Evolutionary conservation across 2,888 invertebrate genomes (phyloP), one percentile per base, ranked within the genome.

Genomic region (Petrophora chlorosata): DNA sequence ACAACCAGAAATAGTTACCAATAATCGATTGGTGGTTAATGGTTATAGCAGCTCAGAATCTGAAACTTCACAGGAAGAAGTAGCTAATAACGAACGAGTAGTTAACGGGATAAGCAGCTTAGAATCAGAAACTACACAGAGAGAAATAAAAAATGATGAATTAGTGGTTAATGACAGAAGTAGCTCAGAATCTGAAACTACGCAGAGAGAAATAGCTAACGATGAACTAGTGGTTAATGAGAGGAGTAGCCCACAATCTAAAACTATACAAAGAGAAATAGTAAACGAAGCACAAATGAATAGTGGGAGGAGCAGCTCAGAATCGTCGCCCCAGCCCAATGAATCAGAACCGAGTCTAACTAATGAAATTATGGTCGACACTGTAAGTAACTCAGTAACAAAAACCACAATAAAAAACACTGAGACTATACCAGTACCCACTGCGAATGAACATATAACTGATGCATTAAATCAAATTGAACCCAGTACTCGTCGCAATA

Each of bases 401-500:
- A 30, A 32, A 10, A 29, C 23, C 17, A 14, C 5, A 10, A 16
- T 25, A n/a, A 46, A 52, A 29, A 28, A 15, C 3, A 14, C 19
- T 5, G 38, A 46, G 25, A 25, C 26, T 2, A 19, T 13, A 23
- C 40, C 38, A 39, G 12, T 25, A 19, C 25, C 22, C 22, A 22
- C 10, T 22, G 15, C 9, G 14, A 25, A 35, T 17, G n/a, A 35
- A 15, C 34, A 30, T 9, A 23, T 13, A 7, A 13, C 13, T 34
- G 16, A 13, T 13, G 28, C 46, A 8, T 10, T 53, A 13, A 19
- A 5, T 23, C 41, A 22, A 33, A 49, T 28, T 23, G 47, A 19
- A 30, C 15, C 47, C 4, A 46, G 38, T 7, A 22, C 19, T 9
- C 44, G 41, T 39, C 52, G 35, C 10, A 16, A 41, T 29, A 32